Percentiles rank a stretch among this genome's conserved stretches.
Conservation (phyloP, 2,888 invertebrate species). For the Drosophila hamatofila region DNA sequence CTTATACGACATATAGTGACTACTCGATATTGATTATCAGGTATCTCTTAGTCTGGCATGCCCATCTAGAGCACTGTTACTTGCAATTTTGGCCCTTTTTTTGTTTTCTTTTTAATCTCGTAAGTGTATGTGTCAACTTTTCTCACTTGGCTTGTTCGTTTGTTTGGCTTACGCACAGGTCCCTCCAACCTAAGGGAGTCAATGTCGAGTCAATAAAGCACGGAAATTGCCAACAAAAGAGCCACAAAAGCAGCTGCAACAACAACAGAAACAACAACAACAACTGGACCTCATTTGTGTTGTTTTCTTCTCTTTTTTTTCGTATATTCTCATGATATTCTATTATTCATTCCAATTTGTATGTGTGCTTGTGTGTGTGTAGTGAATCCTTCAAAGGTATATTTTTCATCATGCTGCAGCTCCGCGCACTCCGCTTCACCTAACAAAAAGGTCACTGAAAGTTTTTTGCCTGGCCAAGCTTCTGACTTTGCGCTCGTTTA, state of each 20-base stretch:
- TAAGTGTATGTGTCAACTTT: constrained; percentile 80
- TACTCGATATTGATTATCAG: not conserved
- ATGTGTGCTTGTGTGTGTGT: constrained; percentile 15
- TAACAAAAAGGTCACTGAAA: constrained; percentile 66
- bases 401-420: constrained; percentile 64
- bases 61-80: not conserved
- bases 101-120: constrained; percentile 68
- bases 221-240: constrained; percentile 64
- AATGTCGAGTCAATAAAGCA: constrained; percentile 66
- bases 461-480: constrained; percentile 57
- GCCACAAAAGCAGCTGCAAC: constrained; percentile 42
- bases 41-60: not conserved
- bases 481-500: constrained; percentile 59
- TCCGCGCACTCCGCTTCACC: constrained; percentile 8
- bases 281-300: constrained; percentile 63
- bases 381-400: constrained; percentile 68
- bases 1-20: not conserved
- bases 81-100: not conserved
- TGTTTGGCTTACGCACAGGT: constrained; percentile 63
- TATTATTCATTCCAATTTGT: constrained; percentile 77
- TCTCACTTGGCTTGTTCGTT: constrained; percentile 54
- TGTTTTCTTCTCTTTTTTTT: constrained; percentile 56
- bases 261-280: constrained; percentile 18
- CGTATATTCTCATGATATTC: constrained; percentile 64
- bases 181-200: constrained; percentile 27